Evolutionary conservation across 2,113 vertebrate species (phyloP), one percentile per base, ranked within the genome.

Genomic region (Cyrtonyx montezumae): DNA sequence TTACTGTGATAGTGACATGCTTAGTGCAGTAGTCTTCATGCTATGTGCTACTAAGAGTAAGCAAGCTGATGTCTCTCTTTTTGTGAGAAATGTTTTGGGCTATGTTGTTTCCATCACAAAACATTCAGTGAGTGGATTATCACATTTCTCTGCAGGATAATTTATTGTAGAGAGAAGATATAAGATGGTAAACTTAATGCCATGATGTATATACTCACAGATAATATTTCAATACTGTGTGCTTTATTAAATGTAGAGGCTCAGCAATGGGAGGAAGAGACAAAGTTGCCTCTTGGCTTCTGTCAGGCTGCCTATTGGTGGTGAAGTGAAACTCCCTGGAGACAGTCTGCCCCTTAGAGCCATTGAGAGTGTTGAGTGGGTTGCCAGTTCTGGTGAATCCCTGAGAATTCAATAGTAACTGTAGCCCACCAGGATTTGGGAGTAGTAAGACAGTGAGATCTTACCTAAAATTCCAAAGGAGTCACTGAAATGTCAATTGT

Each of bases 211-310:
- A 53, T 13, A 26, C 51, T 53, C 9, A 17, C 30, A 56, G 30
- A 56, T 56, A 55, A 37, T 26, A 26, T 21, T 36, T 36, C 4
- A 8, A 3, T 28, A 15, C n/a, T 14, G 18, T 17, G 7, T 63
- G 25, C 10, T 79, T 58, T 53, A 28, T 53, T 62, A 53, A 71
- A 73, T 67, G 7, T 22, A 46, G 46, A 67, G 63, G 19, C n/a
- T 62, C 42, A 48, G 51, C 55, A 75, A 40, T 10, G 4, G 13
- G 13, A 70, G 25, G 37, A 74, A 86, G 75, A 74, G 2, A 0
- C 0, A 86, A 70, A 69, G 2, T 1, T 0, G 0, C 15, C 6
- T 23, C 23, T 65, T 40, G 6, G 1, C 48, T 78, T 76, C 8
- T 53, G 26, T 7, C 37, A 67, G 62, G 13, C 1, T 65, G 13